These are phyloP conservation scores for Lerema accius DNA, from an alignment of 1,140 invertebrate species.

Conservation along the genomic window DNA sequence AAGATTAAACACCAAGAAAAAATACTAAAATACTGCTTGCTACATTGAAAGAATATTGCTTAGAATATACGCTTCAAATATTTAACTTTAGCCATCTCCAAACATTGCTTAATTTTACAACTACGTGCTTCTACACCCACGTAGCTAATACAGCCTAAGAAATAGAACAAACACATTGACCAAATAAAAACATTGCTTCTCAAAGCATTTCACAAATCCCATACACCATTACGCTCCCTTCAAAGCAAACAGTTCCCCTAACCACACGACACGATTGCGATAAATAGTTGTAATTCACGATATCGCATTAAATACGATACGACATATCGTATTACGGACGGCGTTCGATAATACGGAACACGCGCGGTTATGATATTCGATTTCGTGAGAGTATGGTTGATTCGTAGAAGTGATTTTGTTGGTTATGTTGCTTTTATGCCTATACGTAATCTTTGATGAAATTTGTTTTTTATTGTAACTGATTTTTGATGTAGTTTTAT, in stretches of 20 bases:
- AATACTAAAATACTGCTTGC: too few relatives aligned
- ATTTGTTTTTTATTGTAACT: background rate
- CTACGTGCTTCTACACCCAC: constrained; percentile 15
- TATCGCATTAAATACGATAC: constrained; percentile 57
- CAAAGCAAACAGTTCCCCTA: constrained; percentile 52
- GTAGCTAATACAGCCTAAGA: constrained; percentile 20
- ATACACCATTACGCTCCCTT: constrained; percentile 60
- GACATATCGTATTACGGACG: constrained; percentile 61
- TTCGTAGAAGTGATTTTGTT: constrained; percentile 38
- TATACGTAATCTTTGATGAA: constrained; percentile 2
- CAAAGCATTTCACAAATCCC: constrained; percentile 61
- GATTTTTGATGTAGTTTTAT: too few relatives aligned
- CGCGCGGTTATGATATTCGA: constrained; percentile 76
- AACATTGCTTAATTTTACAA: constrained; percentile 11
- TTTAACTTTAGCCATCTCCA: too few relatives aligned
- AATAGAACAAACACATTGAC: constrained; percentile 37
- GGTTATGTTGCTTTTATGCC: constrained; percentile 28
- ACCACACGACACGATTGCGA: constrained; percentile 62
- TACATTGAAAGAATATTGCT: too few relatives aligned
- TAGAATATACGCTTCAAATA: background rate
- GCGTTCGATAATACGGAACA: constrained; percentile 72
- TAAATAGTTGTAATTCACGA: constrained; percentile 78
- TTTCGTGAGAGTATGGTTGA: constrained; percentile 44
- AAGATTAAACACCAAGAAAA: too few relatives aligned
- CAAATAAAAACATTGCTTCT: constrained; percentile 45